Evolutionary conservation across 2,797 vertebrate species (phyloP).

Genomic region (Pipistrellus pipistrellus): DNA sequence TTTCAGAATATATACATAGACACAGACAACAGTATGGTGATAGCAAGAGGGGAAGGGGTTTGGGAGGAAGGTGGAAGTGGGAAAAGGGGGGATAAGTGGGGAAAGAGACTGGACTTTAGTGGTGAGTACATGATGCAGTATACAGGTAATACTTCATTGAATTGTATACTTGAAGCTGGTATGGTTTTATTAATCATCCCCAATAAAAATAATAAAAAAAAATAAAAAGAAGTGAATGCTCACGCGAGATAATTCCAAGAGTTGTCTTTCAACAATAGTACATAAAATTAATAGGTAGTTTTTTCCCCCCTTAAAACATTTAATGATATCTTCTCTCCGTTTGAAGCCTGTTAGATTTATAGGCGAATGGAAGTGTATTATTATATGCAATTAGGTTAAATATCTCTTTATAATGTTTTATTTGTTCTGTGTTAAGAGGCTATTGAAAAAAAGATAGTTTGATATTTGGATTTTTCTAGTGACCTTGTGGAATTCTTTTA

Average conservation of each 20-base stretch:
- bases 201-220: too few species aligned
- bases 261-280: neutral
- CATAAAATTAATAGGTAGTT: neutral
- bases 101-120: too few species aligned
- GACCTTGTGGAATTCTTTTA: neutral
- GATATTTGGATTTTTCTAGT: neutral
- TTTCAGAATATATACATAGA: neutral
- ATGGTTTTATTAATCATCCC: too few species aligned
- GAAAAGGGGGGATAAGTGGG: too few species aligned
- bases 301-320: neutral
- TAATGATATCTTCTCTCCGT: neutral
- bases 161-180: too few species aligned
- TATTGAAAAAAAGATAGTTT: neutral
- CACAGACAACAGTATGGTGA: too few species aligned
- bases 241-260: neutral
- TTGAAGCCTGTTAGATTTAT: neutral
- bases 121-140: too few species aligned
- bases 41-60: too few species aligned
- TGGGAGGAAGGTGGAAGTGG: too few species aligned
- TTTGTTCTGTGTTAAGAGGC: neutral
- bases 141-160: too few species aligned
- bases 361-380: neutral
- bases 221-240: neutral
- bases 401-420: neutral
- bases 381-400: neutral